phyloP scores from a whole-genome alignment of 2,113 vertebrate genomes.

The Eulemur rufifrons region DNA sequence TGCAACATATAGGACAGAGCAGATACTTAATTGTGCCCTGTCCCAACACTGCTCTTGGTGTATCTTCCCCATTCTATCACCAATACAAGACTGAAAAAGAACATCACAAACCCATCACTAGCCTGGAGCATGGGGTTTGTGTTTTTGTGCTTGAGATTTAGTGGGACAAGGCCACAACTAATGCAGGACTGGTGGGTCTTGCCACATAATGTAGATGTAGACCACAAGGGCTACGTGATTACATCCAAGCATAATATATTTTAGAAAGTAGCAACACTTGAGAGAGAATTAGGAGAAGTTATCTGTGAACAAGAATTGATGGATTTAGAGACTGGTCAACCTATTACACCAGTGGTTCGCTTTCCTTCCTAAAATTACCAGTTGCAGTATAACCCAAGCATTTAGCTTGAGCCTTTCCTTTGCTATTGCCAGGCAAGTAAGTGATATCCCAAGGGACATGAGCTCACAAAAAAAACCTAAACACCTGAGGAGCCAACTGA shows the following conservation, averaged over 20 bases:
- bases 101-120: background rate
- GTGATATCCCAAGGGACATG: background rate
- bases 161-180: background rate
- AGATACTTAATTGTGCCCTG: background rate
- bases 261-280: background rate
- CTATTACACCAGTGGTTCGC: background rate
- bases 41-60: background rate
- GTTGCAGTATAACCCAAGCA: background rate
- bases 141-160: background rate
- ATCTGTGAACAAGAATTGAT: background rate
- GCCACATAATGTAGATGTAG: background rate
- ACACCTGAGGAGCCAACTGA: background rate
- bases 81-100: background rate
- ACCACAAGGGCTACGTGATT: background rate
- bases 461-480: background rate
- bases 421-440: background rate
- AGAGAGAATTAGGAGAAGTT: background rate
- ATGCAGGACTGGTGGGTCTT: background rate
- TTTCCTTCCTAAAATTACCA: background rate
- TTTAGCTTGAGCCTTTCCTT: background rate
- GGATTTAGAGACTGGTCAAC: background rate
- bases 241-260: background rate
- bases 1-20: background rate
- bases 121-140: background rate
- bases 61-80: background rate